Evolutionary conservation across 2,113 vertebrate genomes (phyloP).

Genomic region (Malurus melanocephalus): DNA sequence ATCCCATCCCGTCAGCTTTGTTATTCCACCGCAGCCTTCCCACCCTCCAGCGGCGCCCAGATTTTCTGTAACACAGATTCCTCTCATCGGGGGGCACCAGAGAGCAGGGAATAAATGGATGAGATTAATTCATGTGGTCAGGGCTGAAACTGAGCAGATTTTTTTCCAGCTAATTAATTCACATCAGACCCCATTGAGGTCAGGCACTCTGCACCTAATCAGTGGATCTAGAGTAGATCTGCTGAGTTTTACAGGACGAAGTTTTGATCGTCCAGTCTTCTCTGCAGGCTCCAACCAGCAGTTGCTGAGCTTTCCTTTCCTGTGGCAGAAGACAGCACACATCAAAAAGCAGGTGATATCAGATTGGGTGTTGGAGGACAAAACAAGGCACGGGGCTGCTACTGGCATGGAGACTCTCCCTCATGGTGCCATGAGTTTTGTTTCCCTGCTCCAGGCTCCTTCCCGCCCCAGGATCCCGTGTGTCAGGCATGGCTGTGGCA

Average conservation of each 20-base stretch:
- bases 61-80: background rate
- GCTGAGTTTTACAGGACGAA: background rate
- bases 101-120: conserved; percentile 12
- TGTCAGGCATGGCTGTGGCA: background rate
- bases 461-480: background rate
- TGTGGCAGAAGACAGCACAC: background rate
- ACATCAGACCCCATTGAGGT: background rate
- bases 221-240: background rate
- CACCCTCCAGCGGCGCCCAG: background rate
- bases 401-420: background rate
- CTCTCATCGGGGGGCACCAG: conserved; percentile 32
- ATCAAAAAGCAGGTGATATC: background rate
- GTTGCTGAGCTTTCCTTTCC: background rate
- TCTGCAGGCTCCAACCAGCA: background rate
- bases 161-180: background rate
- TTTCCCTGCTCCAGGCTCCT: background rate
- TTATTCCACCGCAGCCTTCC: background rate
- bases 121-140: background rate
- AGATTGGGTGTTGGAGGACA: background rate
- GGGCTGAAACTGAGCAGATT: background rate
- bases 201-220: background rate
- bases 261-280: background rate
- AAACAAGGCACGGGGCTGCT: background rate
- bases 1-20: background rate
- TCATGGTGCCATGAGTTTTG: background rate